Evolutionary conservation across 2,888 invertebrate species (phyloP), one percentile per base, ranked within the genome.

Genomic region (Ariolimax columbianus): DNA sequence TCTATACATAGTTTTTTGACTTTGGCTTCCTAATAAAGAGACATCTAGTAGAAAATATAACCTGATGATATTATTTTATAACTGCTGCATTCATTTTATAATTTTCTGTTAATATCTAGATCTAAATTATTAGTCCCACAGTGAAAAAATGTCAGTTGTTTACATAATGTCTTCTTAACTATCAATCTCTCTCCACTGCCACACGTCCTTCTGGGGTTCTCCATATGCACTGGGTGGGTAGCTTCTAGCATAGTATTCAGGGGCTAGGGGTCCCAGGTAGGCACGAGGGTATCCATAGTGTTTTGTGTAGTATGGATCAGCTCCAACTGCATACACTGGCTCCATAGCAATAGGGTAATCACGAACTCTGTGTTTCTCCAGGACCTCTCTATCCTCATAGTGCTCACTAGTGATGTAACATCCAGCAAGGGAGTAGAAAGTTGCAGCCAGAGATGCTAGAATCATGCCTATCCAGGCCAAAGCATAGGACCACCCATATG

Each of bases 381-480:
- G 77, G 30, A 86, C 43, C 40, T 85, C 86, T 38, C 85, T 38
- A 38, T 91, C 91, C 19, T 89, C 89, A 79, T 91, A 91, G 33
- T 90, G 86, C 78, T 90, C 89, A n/a, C 87, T 86, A 38, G 90
- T 90, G 72, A 92, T 89, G 82, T 89, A 90, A 85, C 91, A 92
- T 55, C 92, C 92, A 40, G 92, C 92, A 47, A 91, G 87, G 23
- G 91, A 90, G 88, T 91, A 93, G 86, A 93, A 89, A 51, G 92
- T 91, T 55, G 92, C 92, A 47, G 90, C 87, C 40, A 93, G 84
- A 14, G 92, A 90, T 9, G 91, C 90, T 36, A 92, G 70, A 33
- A 88, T 90, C 90, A 92, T 92, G 23, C 90, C 92, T 19, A 92
- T 88, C 93, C 93, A 93, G 33, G 92, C 93, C 30, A 93, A 86